A percentile compares a stretch with the other conserved stretches of the same genome.
phyloP scores from a whole-genome alignment of 2,888 invertebrate genomes.

The Dynastes grantii region DNA sequence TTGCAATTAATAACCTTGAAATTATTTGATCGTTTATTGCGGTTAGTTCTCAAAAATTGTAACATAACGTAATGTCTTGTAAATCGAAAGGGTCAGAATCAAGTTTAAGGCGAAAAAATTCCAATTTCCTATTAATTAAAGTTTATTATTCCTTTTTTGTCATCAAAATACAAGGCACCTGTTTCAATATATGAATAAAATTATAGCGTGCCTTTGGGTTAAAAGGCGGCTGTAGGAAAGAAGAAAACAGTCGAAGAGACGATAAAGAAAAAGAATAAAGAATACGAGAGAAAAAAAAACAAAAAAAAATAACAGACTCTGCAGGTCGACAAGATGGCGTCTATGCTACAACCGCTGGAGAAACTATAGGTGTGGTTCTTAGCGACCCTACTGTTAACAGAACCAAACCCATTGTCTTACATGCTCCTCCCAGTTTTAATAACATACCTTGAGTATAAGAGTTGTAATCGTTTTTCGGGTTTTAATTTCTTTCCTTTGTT shows the following conservation, averaged over 20 bases:
- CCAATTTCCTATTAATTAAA: conserved; percentile 51
- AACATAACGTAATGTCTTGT: too few species aligned
- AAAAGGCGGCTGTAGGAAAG: conserved; percentile 34
- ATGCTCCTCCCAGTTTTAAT: conserved; percentile 62
- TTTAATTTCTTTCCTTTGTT: conserved; percentile 16
- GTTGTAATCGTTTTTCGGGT: conserved; percentile 15
- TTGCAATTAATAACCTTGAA: too few species aligned
- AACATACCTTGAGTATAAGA: conserved; percentile 49
- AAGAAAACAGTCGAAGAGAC: conserved; percentile 36
- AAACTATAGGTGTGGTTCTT: conserved; percentile 61
- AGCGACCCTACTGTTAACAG: conserved; percentile 60
- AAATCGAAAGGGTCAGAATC: background rate
- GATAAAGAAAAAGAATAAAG: conserved; percentile 55
- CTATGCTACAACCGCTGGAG: conserved; percentile 56
- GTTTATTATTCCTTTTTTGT: conserved; percentile 45
- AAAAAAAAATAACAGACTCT: conserved; percentile 55
- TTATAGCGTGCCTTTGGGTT: conserved; percentile 52
- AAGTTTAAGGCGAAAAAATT: conserved; percentile 35
- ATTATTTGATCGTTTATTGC: too few species aligned
- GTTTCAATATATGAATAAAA: conserved; percentile 53
- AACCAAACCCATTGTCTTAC: conserved; percentile 62
- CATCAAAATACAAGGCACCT: conserved; percentile 50
- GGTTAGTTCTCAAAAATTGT: too few species aligned
- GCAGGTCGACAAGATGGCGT: conserved; percentile 62
- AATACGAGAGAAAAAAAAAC: too few species aligned